Percentiles rank a stretch among this genome's conserved stretches.
phyloP scores from a whole-genome alignment of 1,140 invertebrate genomes.

The Trachymyrmex septentrionalis region DNA sequence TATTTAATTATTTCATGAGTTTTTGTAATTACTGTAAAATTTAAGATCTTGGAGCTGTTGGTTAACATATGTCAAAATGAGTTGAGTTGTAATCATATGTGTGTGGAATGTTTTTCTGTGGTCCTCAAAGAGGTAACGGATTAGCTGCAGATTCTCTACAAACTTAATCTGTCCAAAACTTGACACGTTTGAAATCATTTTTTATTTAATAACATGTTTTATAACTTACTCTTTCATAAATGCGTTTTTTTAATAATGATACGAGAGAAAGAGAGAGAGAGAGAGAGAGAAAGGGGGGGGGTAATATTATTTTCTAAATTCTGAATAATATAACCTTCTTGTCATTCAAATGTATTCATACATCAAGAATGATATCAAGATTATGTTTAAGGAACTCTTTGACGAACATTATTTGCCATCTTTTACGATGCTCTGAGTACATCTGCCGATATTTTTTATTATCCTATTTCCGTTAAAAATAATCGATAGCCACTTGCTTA shows the following conservation, averaged over 20 bases:
- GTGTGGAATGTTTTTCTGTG: background rate
- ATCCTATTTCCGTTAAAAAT: constrained; percentile 5
- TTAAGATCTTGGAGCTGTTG: background rate
- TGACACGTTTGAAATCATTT: constrained; percentile 7
- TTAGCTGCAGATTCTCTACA: background rate
- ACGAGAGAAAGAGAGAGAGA: background rate
- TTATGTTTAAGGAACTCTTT: background rate
- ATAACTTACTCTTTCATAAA: background rate
- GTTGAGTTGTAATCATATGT: background rate
- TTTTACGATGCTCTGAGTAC: background rate
- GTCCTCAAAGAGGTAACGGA: background rate
- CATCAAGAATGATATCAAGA: no score
- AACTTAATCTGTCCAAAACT: background rate
- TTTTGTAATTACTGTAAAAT: background rate
- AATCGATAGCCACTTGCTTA: background rate
- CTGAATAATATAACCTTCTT: background rate
- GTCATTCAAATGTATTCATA: background rate
- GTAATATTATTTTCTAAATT: background rate
- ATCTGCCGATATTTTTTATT: constrained; percentile 11
- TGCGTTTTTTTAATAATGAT: background rate
- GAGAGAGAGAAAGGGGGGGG: background rate
- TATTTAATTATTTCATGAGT: background rate
- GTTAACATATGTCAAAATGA: constrained; percentile 23
- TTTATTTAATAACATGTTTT: background rate
- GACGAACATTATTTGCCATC: background rate